Evolutionary conservation across 2,888 invertebrate genomes (phyloP), one percentile per base, ranked within the genome.

Genomic region (Agriopis marginaria): DNA sequence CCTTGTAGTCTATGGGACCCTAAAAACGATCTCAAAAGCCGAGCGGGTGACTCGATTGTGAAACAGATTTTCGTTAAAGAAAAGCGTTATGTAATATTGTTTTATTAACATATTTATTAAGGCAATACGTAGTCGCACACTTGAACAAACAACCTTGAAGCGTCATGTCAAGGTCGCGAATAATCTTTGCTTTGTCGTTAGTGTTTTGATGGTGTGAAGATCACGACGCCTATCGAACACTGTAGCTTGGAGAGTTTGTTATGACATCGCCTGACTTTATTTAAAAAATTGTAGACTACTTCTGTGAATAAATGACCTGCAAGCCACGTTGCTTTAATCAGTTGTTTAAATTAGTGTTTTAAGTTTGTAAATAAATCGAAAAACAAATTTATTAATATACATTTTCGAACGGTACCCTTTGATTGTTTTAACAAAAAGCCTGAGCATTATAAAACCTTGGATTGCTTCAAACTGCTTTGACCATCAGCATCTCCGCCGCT

Each of bases 151-250:
- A 84, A 77, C 86, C 85, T 87, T 85, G 84, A 82, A 78, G 77
- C 79, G 77, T 75, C 80, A 76, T 89, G 89, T 89, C 88, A 90
- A 90, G 90, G 89, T 83, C 87, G 78, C 67, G 71, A 72, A 76
- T 70, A 74, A 79, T 77, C 77, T 79, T 76, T 74, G 75, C 75
- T 72, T 73, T 76, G 66, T 75, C 71, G 75, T 76, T 73, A 74
- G 70, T 73, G 73, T 72, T 74, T 71, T 73, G 71, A 70, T 73
- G 75, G 70, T 69, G 75, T 66, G 75, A 75, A 75, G 74, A 75
- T 64, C 70, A 70, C 71, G 68, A 70, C 56, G 51, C 61, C 67
- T 69, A 74, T 73, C 73, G 74, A 73, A 73, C 70, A 63, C 32
- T 45, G 11, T 8, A 75, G 64, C 66, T 75, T 67, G 63, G 66